phyloP scores from a whole-genome alignment of 2,888 invertebrate genomes.

The Agonum fuliginosum region DNA sequence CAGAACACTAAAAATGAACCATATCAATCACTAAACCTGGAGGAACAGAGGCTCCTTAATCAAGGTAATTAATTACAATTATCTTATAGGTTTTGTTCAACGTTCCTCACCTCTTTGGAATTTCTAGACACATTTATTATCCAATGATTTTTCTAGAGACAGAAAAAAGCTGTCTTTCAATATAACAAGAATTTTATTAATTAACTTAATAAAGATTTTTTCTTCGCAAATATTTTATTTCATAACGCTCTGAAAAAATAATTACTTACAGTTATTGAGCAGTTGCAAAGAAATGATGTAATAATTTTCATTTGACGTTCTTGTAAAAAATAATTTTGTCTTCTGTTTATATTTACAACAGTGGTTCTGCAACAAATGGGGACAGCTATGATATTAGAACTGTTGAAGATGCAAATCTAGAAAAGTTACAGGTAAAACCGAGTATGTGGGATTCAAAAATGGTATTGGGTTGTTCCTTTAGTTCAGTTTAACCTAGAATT shows the following conservation, averaged over 20 bases:
- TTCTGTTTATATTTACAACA: slow-evolving; percentile 1
- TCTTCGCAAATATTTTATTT: slow-evolving; percentile 18
- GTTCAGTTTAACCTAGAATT: too few relatives aligned
- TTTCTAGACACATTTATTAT: slow-evolving; percentile 38
- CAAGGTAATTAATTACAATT: slow-evolving; percentile 54
- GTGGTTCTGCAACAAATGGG: not conserved
- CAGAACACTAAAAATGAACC: slow-evolving; percentile 54
- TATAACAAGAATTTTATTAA: slow-evolving; percentile 29
- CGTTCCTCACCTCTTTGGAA: too few relatives aligned
- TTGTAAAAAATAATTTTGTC: not conserved
- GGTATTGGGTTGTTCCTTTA: too few relatives aligned
- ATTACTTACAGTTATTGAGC: not conserved
- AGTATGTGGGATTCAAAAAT: too few relatives aligned
- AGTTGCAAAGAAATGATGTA: not conserved
- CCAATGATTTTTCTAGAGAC: slow-evolving; percentile 7
- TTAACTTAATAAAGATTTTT: slow-evolving; percentile 21
- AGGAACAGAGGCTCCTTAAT: slow-evolving; percentile 47
- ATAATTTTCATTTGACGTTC: not conserved
- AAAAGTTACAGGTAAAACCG: too few relatives aligned
- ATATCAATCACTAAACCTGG: slow-evolving; percentile 49
- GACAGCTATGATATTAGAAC: not conserved
- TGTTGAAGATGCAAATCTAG: too few relatives aligned
- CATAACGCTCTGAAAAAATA: slow-evolving; percentile 22
- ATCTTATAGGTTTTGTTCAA: slow-evolving; percentile 43
- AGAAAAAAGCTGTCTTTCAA: slow-evolving; percentile 10